These are phyloP conservation scores for Lissocephala sabroskyi DNA, from an alignment of 2,888 invertebrate species.

Conservation along the genomic window DNA sequence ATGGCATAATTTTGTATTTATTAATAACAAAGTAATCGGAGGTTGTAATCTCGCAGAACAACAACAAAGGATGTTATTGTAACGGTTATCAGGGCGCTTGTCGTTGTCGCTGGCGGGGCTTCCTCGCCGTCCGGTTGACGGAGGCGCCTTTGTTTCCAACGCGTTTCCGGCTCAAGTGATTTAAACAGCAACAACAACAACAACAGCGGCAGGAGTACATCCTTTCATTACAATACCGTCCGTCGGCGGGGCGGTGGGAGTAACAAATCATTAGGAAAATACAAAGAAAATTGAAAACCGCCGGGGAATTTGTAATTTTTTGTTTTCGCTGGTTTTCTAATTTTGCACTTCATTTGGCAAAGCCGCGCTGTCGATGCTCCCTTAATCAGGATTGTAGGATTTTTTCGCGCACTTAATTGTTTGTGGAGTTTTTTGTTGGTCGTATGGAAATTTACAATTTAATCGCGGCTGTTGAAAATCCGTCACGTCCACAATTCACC, in stretches of 20 bases:
- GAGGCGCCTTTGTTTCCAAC: background rate
- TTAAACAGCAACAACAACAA: slow-evolving; percentile 23
- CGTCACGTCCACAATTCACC: too few species aligned
- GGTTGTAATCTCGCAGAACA: slow-evolving; percentile 49
- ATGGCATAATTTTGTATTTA: slow-evolving; percentile 47
- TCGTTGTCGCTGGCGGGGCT: slow-evolving; percentile 30
- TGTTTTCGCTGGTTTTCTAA: slow-evolving; percentile 39
- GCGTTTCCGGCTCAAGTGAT: slow-evolving; percentile 53
- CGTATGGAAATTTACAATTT: too few species aligned
- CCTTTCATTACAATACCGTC: slow-evolving; percentile 1
- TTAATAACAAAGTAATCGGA: slow-evolving; percentile 63
- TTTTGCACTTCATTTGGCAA: slow-evolving; percentile 53
- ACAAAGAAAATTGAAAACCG: background rate
- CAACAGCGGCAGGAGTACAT: slow-evolving; percentile 15
- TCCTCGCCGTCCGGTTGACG: slow-evolving; percentile 23
- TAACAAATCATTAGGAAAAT: too few species aligned
- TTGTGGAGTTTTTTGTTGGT: too few species aligned
- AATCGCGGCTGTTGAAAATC: too few species aligned
- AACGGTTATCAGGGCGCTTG: too few species aligned
- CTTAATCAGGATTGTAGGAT: too few species aligned
- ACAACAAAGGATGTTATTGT: slow-evolving; percentile 56
- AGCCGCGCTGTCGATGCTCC: too few species aligned
- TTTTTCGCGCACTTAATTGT: too few species aligned
- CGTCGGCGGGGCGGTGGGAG: background rate
- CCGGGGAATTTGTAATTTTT: slow-evolving; percentile 6